phyloP scores from a whole-genome alignment of 2,113 vertebrate genomes.

The Rhynchomys soricoides region DNA sequence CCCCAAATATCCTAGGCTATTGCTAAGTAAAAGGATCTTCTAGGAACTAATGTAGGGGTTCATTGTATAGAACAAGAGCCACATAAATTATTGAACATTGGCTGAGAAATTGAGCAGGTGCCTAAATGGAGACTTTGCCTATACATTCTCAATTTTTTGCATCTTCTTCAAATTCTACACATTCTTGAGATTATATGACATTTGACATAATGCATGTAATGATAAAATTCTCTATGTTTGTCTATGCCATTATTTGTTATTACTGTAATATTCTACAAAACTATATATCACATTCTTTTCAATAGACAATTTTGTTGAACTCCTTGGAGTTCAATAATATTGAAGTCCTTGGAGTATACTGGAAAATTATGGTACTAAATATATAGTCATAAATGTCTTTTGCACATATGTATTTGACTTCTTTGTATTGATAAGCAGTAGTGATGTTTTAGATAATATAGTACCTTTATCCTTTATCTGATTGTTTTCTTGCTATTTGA shows the following conservation, averaged over 20 bases:
- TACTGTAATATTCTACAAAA: neutral
- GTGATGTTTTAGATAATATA: neutral
- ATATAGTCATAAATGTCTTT: too few relatives aligned
- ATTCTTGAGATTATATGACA: neutral
- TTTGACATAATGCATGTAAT: neutral
- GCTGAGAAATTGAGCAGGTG: too few relatives aligned
- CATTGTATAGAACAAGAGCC: neutral
- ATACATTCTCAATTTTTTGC: neutral
- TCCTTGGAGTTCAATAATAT: too few relatives aligned
- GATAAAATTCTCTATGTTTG: neutral
- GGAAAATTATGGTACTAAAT: neutral
- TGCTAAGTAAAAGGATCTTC: neutral
- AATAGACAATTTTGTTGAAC: neutral
- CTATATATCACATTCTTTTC: neutral
- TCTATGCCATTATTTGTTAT: neutral
- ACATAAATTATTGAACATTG: neutral
- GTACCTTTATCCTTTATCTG: neutral
- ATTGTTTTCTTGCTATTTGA: neutral
- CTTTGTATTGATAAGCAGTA: neutral
- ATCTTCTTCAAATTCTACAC: neutral
- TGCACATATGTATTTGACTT: neutral
- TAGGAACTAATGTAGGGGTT: neutral
- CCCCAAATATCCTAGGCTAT: neutral
- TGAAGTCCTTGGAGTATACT: neutral
- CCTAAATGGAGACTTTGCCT: too few relatives aligned